phyloP scores from a whole-genome alignment of 2,888 invertebrate species.

The Morpho helenor region DNA sequence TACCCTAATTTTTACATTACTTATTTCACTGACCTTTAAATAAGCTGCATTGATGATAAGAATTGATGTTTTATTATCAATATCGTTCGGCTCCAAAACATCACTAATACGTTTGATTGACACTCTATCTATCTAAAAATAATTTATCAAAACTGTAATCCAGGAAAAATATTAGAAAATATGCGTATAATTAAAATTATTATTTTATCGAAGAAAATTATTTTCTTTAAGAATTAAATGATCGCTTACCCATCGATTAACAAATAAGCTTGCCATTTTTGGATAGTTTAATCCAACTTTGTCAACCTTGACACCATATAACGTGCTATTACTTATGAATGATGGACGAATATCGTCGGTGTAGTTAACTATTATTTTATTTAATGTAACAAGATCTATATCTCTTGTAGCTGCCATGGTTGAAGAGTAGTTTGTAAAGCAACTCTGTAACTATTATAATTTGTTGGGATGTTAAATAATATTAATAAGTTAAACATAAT shows the following conservation, averaged over 20 bases:
- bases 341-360: slow-evolving; percentile 31
- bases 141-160: neutral
- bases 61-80: slow-evolving; percentile 42
- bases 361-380: slow-evolving; percentile 47
- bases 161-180: no score
- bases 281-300: slow-evolving; percentile 44
- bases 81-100: slow-evolving; percentile 38
- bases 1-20: no score
- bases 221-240: no score
- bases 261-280: slow-evolving; percentile 34
- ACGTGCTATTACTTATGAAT: slow-evolving; percentile 34
- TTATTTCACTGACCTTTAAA: slow-evolving; percentile 38
- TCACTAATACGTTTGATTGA: slow-evolving; percentile 40
- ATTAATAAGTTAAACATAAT: no score
- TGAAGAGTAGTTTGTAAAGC: slow-evolving; percentile 27
- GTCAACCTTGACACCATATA: slow-evolving; percentile 43
- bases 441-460: slow-evolving; percentile 38
- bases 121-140: slow-evolving; percentile 38
- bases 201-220: no score
- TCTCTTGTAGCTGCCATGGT: slow-evolving; percentile 13
- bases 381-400: slow-evolving; percentile 37
- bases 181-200: no score
- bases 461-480: neutral
- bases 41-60: slow-evolving; percentile 42
- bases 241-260: slow-evolving; percentile 46